A percentile compares a stretch with the other conserved stretches of the same genome.
These are phyloP conservation scores for Chymomyza costata DNA, from an alignment of 1,140 invertebrate genomes.

Conservation along the genomic window DNA sequence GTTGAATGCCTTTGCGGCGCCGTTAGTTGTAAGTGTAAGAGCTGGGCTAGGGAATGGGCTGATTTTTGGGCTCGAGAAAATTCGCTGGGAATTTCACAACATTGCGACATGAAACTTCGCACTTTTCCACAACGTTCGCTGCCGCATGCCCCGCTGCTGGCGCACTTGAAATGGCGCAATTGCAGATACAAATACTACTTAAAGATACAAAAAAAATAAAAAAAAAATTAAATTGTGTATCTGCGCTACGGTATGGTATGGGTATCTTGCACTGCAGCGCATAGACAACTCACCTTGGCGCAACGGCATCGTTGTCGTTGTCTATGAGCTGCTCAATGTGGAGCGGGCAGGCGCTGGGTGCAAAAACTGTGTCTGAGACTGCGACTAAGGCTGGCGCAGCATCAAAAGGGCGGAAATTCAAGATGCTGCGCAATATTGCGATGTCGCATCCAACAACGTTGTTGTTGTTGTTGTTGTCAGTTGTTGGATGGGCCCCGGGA, in stretches of 20 bases:
- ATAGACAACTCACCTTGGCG: constrained; percentile 34
- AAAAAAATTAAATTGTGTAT: constrained; percentile 30
- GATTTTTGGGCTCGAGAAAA: constrained; percentile 38
- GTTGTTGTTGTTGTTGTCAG: background rate
- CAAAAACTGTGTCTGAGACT: no score
- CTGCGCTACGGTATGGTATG: background rate
- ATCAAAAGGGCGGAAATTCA: constrained; percentile 45
- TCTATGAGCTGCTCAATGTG: constrained; percentile 21
- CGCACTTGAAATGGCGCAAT: constrained; percentile 15
- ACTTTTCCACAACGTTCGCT: constrained; percentile 30
- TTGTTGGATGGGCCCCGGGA: background rate
- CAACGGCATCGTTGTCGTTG: constrained; percentile 3
- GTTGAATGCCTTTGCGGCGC: constrained; percentile 18
- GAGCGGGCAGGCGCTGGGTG: background rate
- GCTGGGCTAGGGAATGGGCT: no score
- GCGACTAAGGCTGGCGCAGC: no score
- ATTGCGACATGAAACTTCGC: constrained; percentile 40
- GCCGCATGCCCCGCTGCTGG: background rate
- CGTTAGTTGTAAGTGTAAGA: no score
- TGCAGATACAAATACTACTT: constrained; percentile 16
- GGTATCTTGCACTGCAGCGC: constrained; percentile 21
- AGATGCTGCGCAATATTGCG: constrained; percentile 63
- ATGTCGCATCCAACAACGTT: background rate
- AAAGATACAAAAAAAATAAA: background rate
- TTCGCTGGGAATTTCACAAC: constrained; percentile 59